A percentile compares a stretch with the other conserved stretches of the same genome.
Conservation (phyloP, 1,140 invertebrate species). For the Scaptomyza hsui region DNA sequence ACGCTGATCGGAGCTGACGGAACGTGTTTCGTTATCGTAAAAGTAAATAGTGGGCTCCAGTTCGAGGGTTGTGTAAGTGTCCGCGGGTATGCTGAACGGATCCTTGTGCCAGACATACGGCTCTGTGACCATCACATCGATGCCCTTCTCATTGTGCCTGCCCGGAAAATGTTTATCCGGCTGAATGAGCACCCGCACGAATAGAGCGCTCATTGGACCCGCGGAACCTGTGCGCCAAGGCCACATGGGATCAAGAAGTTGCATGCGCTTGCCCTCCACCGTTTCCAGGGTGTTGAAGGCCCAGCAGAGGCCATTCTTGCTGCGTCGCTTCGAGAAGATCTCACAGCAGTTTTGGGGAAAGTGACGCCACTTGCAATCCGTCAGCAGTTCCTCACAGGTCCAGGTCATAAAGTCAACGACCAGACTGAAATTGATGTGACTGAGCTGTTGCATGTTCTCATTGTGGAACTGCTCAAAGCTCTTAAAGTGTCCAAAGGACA, state of each 20-base stretch:
- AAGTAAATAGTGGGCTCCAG: conserved; percentile 77
- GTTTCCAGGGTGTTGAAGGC: conserved; percentile 85
- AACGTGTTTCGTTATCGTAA: conserved; percentile 71
- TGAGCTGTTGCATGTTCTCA: conserved; percentile 51
- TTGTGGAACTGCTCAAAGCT: conserved; percentile 56
- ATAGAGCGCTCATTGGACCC: conserved; percentile 65
- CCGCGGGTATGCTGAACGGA: conserved; percentile 56
- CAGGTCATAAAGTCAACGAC: conserved; percentile 76
- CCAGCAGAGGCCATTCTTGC: conserved; percentile 86
- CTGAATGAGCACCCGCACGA: conserved; percentile 56
- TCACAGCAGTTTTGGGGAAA: conserved; percentile 69
- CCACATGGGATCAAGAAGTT: conserved; percentile 63
- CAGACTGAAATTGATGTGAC: conserved; percentile 67
- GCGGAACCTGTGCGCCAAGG: conserved; percentile 71
- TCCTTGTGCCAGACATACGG: conserved; percentile 73
- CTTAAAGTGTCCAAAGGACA: conserved; percentile 70
- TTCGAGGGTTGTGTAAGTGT: conserved; percentile 66
- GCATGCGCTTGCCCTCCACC: conserved; percentile 58
- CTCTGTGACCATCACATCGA: conserved; percentile 71
- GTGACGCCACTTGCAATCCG: conserved; percentile 71
- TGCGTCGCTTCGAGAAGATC: conserved; percentile 76
- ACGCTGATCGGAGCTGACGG: conserved; percentile 61
- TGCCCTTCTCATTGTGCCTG: conserved; percentile 52
- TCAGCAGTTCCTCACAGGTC: conserved; percentile 72
- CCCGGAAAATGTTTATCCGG: conserved; percentile 56